A percentile compares a stretch with the other conserved stretches of the same genome.
These are phyloP conservation scores for Acipenser oxyrinchus DNA, from an alignment of 2,797 vertebrate genomes.

Conservation along the genomic window DNA sequence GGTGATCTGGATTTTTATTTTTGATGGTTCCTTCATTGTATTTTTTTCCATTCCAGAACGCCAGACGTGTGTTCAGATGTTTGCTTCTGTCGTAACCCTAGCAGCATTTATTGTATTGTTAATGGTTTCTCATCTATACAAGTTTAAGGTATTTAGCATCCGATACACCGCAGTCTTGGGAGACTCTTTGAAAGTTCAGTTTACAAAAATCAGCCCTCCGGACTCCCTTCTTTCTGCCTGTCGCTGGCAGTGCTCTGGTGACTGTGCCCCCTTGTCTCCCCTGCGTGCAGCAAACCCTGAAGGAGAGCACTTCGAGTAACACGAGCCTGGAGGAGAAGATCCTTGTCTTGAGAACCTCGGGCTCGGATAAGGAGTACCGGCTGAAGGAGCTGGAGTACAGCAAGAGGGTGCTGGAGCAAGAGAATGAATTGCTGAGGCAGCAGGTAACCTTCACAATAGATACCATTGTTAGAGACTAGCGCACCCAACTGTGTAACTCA, in stretches of 20 bases:
- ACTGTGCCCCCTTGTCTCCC: slow-evolving; percentile 3
- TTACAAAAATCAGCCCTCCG: too few species aligned
- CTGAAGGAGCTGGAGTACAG: slow-evolving; percentile 79
- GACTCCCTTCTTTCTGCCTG: not conserved
- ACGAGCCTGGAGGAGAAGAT: slow-evolving; percentile 71
- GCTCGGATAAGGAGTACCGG: slow-evolving; percentile 70
- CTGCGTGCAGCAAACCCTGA: slow-evolving; percentile 55
- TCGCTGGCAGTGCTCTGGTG: not conserved
- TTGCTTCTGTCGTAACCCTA: not conserved
- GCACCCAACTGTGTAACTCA: too few species aligned
- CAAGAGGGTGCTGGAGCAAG: slow-evolving; percentile 73
- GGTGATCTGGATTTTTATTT: too few species aligned
- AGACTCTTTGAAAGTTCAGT: not conserved
- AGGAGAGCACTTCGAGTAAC: slow-evolving; percentile 57
- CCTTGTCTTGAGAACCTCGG: slow-evolving; percentile 44
- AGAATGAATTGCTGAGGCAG: slow-evolving; percentile 75
- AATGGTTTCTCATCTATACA: not conserved
- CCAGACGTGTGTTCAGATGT: not conserved
- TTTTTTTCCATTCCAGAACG: too few species aligned
- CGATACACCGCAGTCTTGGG: not conserved
- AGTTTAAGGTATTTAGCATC: not conserved
- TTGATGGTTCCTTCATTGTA: too few species aligned
- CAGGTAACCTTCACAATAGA: slow-evolving; percentile 55
- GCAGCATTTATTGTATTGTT: too few species aligned
- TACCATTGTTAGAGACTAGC: not conserved